Conservation (phyloP, 1,140 invertebrate species). For the Xylocopa sonorina region DNA sequence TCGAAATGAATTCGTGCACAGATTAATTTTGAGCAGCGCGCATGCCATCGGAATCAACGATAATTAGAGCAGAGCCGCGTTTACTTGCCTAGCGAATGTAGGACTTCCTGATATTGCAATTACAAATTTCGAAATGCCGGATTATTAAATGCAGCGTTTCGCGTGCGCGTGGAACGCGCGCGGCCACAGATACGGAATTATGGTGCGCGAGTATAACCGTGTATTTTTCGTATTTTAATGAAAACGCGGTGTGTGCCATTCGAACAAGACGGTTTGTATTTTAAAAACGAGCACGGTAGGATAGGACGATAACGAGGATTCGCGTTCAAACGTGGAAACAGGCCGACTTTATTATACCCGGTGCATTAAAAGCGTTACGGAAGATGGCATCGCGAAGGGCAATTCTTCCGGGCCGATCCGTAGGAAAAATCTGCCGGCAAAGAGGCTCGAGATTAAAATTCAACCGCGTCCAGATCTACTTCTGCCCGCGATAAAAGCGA, state of each 20-base stretch:
- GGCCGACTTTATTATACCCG: neutral
- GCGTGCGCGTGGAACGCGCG: neutral
- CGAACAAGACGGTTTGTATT: neutral
- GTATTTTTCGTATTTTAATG: constrained; percentile 1
- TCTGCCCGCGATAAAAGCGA: constrained; percentile 47
- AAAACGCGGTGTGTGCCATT: no score
- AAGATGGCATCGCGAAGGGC: neutral
- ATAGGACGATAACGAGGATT: no score
- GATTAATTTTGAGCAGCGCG: constrained; percentile 27
- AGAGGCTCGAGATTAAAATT: constrained; percentile 59
- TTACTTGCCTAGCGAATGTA: neutral
- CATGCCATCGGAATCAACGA: neutral
- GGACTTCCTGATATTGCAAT: neutral
- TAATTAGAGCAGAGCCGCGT: constrained; percentile 12
- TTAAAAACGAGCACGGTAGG: neutral
- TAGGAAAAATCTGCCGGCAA: neutral
- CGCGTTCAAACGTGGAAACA: neutral
- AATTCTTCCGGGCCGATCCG: constrained; percentile 22
- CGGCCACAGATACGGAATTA: no score
- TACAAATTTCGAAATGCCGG: constrained; percentile 15
- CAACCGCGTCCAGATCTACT: constrained; percentile 47
- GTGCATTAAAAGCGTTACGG: neutral
- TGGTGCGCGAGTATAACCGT: no score
- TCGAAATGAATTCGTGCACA: constrained; percentile 10
- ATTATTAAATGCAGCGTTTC: constrained; percentile 15